Conservation (phyloP, 2,797 vertebrate species). For the Hippoglossus hippoglossus region DNA sequence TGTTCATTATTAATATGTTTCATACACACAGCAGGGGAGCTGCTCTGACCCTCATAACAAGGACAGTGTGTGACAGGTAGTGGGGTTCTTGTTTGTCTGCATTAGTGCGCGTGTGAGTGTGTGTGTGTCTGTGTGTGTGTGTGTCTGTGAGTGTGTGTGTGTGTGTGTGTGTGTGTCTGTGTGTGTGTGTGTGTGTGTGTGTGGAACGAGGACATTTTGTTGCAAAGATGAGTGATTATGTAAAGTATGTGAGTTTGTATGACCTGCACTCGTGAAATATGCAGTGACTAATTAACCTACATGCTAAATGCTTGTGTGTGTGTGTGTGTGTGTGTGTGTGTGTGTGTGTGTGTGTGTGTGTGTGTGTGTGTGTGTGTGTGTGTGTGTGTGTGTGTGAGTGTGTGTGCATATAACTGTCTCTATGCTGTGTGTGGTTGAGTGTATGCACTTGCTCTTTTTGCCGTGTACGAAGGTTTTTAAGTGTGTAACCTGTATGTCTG, state of each 20-base stretch:
- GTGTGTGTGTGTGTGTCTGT: too few relatives aligned
- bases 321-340: neutral
- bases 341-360: neutral
- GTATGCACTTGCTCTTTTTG: neutral
- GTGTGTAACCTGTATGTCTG: too few relatives aligned
- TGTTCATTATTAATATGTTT: slow-evolving; percentile 65
- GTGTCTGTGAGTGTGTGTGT: too few relatives aligned
- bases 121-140: too few relatives aligned
- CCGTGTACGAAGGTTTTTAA: too few relatives aligned
- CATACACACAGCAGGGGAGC: slow-evolving; percentile 46
- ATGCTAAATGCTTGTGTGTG: neutral
- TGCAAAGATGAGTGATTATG: neutral
- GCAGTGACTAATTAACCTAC: neutral
- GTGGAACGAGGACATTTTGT: neutral
- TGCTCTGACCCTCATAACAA: slow-evolving; percentile 41
- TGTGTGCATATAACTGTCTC: neutral
- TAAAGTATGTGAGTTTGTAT: neutral
- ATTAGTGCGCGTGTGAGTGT: too few relatives aligned
- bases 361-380: neutral
- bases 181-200: neutral
- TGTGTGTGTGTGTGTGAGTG: neutral
- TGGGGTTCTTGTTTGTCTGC: too few relatives aligned
- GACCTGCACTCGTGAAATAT: neutral
- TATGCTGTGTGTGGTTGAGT: neutral
- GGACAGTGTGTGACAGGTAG: slow-evolving; percentile 10